Percentiles rank a stretch among this genome's conserved stretches.
These are phyloP conservation scores for Tachina lurida DNA, from an alignment of 2,888 invertebrate genomes.

Conservation along the genomic window DNA sequence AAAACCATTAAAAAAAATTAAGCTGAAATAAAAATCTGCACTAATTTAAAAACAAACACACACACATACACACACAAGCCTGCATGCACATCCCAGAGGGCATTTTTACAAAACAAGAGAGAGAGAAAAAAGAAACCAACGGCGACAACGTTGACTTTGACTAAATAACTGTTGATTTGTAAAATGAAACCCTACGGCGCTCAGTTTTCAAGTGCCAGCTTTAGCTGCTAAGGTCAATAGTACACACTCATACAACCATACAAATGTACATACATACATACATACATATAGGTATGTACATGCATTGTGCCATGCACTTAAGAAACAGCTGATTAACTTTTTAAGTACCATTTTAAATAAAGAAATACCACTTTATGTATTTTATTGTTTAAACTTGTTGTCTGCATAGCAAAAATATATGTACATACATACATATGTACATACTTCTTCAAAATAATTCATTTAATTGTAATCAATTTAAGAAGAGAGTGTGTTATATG, in stretches of 20 bases:
- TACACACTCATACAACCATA: background rate
- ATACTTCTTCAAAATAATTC: slow-evolving; percentile 27
- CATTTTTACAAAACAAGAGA: background rate
- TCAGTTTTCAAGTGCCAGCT: slow-evolving; percentile 52
- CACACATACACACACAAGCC: background rate
- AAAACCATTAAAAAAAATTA: slow-evolving; percentile 1
- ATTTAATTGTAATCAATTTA: slow-evolving; percentile 27
- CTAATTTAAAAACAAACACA: slow-evolving; percentile 25
- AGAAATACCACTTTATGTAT: slow-evolving; percentile 56
- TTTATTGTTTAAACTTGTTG: slow-evolving; percentile 35
- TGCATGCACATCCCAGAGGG: slow-evolving; percentile 25
- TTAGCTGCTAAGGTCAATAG: slow-evolving; percentile 54
- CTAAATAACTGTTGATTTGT: slow-evolving; percentile 65
- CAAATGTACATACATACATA: background rate
- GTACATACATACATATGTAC: background rate
- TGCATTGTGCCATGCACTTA: slow-evolving; percentile 12
- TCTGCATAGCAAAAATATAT: slow-evolving; percentile 31
- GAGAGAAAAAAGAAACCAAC: slow-evolving; percentile 21
- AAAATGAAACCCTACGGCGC: slow-evolving; percentile 51
- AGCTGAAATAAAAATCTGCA: slow-evolving; percentile 22
- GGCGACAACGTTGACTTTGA: slow-evolving; percentile 34
- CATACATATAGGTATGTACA: background rate
- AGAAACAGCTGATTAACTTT: slow-evolving; percentile 66
- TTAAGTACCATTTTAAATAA: slow-evolving; percentile 51
- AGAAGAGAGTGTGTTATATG: background rate